phyloP scores from a whole-genome alignment of 2,113 vertebrate species.

The Corapipo altera region DNA sequence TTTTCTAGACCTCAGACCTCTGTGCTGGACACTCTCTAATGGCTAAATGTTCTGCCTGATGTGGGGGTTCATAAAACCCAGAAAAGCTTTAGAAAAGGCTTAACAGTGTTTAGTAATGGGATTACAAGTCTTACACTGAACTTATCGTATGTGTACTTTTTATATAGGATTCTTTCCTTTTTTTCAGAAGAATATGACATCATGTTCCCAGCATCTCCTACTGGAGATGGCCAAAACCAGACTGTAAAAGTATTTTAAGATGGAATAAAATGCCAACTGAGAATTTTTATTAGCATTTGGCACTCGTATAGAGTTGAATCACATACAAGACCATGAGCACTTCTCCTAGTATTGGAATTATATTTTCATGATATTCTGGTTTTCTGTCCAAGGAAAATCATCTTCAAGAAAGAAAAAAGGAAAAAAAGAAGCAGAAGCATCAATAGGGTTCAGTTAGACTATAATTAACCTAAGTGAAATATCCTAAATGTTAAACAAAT shows the following conservation, averaged over 20 bases:
- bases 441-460: neutral
- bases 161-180: neutral
- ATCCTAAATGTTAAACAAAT: neutral
- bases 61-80: neutral
- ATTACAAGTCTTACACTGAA: neutral
- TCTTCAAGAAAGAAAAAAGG: neutral
- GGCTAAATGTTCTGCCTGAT: neutral
- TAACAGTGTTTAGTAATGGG: neutral
- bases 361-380: neutral
- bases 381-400: neutral
- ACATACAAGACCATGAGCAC: neutral
- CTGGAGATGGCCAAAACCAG: conserved; percentile 11
- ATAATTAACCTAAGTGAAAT: neutral
- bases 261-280: conserved; percentile 37
- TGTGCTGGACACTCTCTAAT: neutral
- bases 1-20: conserved; percentile 35
- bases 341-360: neutral
- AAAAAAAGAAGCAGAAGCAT: neutral
- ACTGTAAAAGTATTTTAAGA: conserved; percentile 45
- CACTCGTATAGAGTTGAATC: neutral
- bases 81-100: conserved; percentile 11
- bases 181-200: conserved; percentile 20
- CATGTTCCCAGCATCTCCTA: conserved; percentile 39
- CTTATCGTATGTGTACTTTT: neutral
- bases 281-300: conserved; percentile 59